Base-by-base conservation (phyloP, 30 jellyfish, hydroid and myxozoan species). In the Aurelia aurita region DNA sequence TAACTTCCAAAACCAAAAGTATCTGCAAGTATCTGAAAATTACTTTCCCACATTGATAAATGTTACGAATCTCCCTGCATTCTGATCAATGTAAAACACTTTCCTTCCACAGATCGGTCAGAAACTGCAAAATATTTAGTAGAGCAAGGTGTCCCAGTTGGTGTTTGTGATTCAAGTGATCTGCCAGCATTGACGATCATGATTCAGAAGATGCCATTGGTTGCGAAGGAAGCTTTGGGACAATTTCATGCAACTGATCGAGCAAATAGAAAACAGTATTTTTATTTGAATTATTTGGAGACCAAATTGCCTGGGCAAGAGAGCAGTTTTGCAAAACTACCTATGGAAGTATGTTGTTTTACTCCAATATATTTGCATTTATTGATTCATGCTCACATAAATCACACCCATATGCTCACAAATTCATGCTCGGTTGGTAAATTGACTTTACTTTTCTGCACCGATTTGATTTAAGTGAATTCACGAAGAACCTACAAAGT, bases 161-260 rank as follows among this genome's bases (percentile, higher is more conserved):
- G 97, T 43, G 98, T 87, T 13, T 77, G 88, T 72, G 97, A 88
- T 61, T 62, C 87, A 13, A 88, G 97, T 84, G 97, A 96, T 12
- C 62, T 93, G 22, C 95, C 98, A 20, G 97, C 96, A 12, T 22
- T 93, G 70, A 79, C 94, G 0, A 58, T 93, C 45, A 88, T 93
- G 98, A 79, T 93, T 8, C 96, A 88, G 49, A 93, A 93, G 76
- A 93, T 93, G 98, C 98, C 98, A 74, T 91, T 87, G 15, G 96
- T 88, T 68, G 98, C 98, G 20, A 88, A 75, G 65, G 87, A 82
- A 39, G 98, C 98, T 3, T 57, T 93, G 39, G 87, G 80, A 28
- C 96, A 84, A 29, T 93, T 79, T 57, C 98, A 93, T 58, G 43
- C 89, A 35, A 87, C 97, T 8, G 98, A 93, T 74, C 59, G 97